phyloP scores from a whole-genome alignment of 2,888 invertebrate genomes.

The Nephrotoma appendiculata region DNA sequence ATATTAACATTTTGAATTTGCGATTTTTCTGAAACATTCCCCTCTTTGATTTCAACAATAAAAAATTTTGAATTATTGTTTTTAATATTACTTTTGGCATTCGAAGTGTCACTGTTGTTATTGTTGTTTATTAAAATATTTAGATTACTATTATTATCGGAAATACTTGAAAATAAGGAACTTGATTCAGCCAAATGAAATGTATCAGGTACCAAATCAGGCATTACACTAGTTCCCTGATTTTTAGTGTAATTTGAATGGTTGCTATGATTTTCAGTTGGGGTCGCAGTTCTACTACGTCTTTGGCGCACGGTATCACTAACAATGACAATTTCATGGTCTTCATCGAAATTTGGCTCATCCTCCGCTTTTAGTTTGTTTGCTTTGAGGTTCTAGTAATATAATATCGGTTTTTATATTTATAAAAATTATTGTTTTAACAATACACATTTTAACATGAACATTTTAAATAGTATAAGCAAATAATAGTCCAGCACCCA shows the following conservation, averaged over 20 bases:
- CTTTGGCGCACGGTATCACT: constrained; percentile 48
- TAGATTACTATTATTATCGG: constrained; percentile 32
- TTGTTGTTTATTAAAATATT: constrained; percentile 14
- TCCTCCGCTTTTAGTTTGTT: not conserved
- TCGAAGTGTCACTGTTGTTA: constrained; percentile 13
- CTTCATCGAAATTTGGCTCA: constrained; percentile 15
- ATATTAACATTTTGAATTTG: constrained; percentile 22
- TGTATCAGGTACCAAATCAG: constrained; percentile 39
- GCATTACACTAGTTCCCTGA: constrained; percentile 27
- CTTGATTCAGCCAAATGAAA: constrained; percentile 52
- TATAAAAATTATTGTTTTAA: not conserved
- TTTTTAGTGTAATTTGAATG: constrained; percentile 17
- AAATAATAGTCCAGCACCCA: not conserved
- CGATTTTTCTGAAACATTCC: constrained; percentile 50
- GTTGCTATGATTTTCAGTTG: constrained; percentile 14
- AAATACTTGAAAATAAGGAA: constrained; percentile 52
- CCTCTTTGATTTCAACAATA: constrained; percentile 53
- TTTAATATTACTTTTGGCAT: not conserved
- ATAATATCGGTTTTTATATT: not conserved
- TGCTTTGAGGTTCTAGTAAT: not conserved
- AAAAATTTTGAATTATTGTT: constrained; percentile 28
- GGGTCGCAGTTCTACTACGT: constrained; percentile 28
- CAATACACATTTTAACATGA: not conserved
- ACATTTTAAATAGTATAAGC: not conserved
- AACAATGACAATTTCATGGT: constrained; percentile 42